phyloP scores from a whole-genome alignment of 1,140 invertebrate genomes.

The Drosophila santomea region DNA sequence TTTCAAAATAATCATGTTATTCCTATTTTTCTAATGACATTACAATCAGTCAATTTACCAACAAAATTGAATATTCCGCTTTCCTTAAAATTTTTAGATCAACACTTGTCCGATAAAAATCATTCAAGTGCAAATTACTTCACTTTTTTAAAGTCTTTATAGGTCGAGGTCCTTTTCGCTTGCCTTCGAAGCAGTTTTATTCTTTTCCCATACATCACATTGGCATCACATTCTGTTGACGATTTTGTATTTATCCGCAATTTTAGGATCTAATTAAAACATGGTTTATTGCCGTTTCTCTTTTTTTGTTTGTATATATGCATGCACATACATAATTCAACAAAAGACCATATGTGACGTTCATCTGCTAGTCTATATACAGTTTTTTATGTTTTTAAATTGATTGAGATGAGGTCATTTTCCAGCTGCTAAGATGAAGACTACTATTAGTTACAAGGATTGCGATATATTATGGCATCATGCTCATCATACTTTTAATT shows the following conservation, averaged over 20 bases:
- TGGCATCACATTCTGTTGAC: slow-evolving; percentile 4
- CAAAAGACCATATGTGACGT: slow-evolving; percentile 12
- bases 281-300: neutral
- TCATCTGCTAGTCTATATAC: neutral
- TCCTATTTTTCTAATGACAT: too few relatives aligned
- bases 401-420: slow-evolving; percentile 7
- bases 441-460: too few relatives aligned
- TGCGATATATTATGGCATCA: too few relatives aligned
- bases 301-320: slow-evolving; percentile 6
- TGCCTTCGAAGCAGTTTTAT: neutral
- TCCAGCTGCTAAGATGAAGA: neutral
- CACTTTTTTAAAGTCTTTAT: neutral
- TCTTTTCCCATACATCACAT: neutral
- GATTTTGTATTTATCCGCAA: neutral
- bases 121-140: neutral
- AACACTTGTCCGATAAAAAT: too few relatives aligned
- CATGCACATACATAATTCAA: neutral
- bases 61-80: too few relatives aligned
- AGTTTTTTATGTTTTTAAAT: neutral
- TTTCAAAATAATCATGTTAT: too few relatives aligned
- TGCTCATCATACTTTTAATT: too few relatives aligned
- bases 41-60: too few relatives aligned
- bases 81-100: too few relatives aligned
- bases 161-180: neutral
- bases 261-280: slow-evolving; percentile 8